These are phyloP conservation scores for Drosophila heteroneura DNA, from an alignment of 2,888 invertebrate genomes.

Conservation along the genomic window DNA sequence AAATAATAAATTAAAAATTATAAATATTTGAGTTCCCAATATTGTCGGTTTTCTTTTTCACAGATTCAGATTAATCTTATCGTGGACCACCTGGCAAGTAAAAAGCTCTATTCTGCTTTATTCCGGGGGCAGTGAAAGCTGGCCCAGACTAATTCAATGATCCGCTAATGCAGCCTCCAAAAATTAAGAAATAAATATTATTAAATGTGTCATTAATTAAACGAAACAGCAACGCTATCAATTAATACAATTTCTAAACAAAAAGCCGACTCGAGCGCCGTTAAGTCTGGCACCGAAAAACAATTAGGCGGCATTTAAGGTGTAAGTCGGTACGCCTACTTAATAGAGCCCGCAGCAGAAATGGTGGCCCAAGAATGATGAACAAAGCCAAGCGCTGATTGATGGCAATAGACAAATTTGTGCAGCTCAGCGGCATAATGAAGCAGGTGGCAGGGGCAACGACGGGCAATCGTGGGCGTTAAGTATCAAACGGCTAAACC, in stretches of 20 bases:
- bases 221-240: conserved; percentile 56
- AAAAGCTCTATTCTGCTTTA: conserved; percentile 24
- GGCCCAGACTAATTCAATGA: conserved; percentile 20
- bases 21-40: background rate
- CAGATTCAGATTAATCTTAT: background rate
- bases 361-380: conserved; percentile 43
- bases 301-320: conserved; percentile 74
- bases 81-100: conserved; percentile 22
- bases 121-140: conserved; percentile 65
- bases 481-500: conserved; percentile 5
- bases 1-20: conserved; percentile 15
- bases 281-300: conserved; percentile 55
- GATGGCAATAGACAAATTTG: conserved; percentile 62
- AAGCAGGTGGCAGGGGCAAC: conserved; percentile 30
- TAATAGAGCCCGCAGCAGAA: conserved; percentile 38
- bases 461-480: conserved; percentile 25
- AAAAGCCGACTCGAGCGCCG: conserved; percentile 55
- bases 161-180: conserved; percentile 50
- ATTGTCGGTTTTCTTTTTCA: background rate
- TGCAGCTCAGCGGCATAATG: conserved; percentile 34
- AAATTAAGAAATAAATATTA: conserved; percentile 73
- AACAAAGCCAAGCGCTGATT: conserved; percentile 60
- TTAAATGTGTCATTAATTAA: conserved; percentile 70
- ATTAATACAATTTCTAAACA: conserved; percentile 64
- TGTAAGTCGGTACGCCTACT: conserved; percentile 67